Base-by-base conservation (phyloP, 2,113 vertebrate genomes). In the Microcebus lehilahytsara region DNA sequence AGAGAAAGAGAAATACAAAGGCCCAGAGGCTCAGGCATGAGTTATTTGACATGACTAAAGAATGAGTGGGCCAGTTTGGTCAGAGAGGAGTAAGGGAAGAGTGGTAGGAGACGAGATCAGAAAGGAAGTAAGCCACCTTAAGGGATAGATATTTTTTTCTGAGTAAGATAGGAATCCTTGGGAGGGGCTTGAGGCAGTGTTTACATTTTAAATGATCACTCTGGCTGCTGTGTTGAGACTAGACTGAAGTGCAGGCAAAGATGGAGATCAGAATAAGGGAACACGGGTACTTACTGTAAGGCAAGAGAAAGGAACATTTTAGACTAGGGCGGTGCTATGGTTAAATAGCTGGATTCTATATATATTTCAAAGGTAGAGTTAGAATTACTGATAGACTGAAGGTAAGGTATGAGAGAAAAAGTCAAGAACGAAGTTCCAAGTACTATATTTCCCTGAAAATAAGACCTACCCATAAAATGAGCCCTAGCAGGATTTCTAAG, bases 91-190 rank as follows among this genome's bases (percentile, higher is more conserved):
- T 46, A 72, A 81, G 74, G 34, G 42, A 60, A 37, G 19, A 77
- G 74, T 81, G 81, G 49, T 34, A 22, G 74, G 53, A 89, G 87
- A 40, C 74, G 81, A 74, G 67, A 64, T 75, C 85, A 90, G 79
- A 96, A 80, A 93, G 85, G 85, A 93, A 93, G n/a, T 20, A 92
- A 85, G 64, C 27, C 66, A 49, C 37, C 40, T n/a, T 27, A 85
- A 78, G 64, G 72, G 22, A n/a, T n/a, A 78, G 27, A 53, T 32
- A 37, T 58, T 84, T 72, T 89, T 67, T 67, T 78, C 23, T 85
- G 74, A 81, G 19, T 80, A 67, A 74, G 80, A 89, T 0, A 91
- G 78, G 37, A 81, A 81, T 85, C 58, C 85, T 89, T 58, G 80
- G 22, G 74, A 75, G 58, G 56, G 11, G 9, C 71, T 62, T 85